Evolutionary conservation across 2,797 vertebrate species (phyloP), one percentile per base, ranked within the genome.

Genomic region (Artibeus lituratus): DNA sequence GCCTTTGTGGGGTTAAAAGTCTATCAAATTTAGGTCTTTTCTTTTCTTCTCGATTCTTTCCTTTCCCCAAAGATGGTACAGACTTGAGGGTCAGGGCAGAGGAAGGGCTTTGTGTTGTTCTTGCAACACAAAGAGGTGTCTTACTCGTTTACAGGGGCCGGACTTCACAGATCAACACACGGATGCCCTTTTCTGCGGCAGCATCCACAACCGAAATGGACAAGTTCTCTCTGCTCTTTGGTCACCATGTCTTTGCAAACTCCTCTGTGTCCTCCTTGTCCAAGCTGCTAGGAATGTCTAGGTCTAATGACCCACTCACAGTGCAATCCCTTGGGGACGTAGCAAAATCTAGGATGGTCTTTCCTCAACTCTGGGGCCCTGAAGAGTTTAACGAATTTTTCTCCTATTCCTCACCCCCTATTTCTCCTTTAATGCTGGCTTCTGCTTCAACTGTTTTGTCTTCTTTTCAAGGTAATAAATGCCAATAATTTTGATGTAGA

Each of bases 391-490:
- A 78, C 32, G 16, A 29, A 59, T 51, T 32, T 22, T 77, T n/a
- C 91, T 76, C 14, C 10, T 62, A 4, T 2, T 84, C 81, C 24
- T 94, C 42, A 80, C 15, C 49, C 82, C 15, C 7, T 57, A 49
- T 82, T 92, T 96, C 32, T 55, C 16, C 84, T 62, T 91, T 39
- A 90, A 70, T 44, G 12, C 24, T 91, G 47, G 42, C 65, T 94
- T 97, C 80, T 88, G 35, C 72, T 90, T 92, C 47, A 84, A 87
- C 39, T 90, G 29, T 70, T 92, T 88, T 90, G n/a, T 86, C 53
- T 92, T 21, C 62, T 35, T 53, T n/a, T 53, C 82, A 74, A 87
- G 44, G 39, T 26, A 90, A 90, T 87, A 72, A 90, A 87, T 76
- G 74, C 7, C 22, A 87, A 44, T 53, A 70, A 62, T 92, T 92